phyloP scores from a whole-genome alignment of 2,888 invertebrate genomes.

The Vesta saturnalis region DNA sequence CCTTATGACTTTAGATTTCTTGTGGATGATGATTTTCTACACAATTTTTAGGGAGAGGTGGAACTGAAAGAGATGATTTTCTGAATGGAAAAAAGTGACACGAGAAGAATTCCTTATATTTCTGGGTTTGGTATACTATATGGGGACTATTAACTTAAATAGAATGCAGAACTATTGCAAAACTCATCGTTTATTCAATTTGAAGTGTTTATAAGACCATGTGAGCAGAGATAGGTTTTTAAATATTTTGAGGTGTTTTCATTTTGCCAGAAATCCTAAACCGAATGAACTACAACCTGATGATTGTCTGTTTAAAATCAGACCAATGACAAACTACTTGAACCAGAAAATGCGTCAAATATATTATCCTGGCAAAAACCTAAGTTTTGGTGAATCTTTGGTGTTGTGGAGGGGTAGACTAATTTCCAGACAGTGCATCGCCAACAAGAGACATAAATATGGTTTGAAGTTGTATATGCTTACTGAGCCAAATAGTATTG shows the following conservation, averaged over 20 bases:
- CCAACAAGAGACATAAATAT: slow-evolving; percentile 51
- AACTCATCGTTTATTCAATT: neutral
- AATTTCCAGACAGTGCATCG: slow-evolving; percentile 49
- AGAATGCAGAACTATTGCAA: slow-evolving; percentile 12
- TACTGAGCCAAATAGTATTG: slow-evolving; percentile 38
- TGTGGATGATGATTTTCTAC: too few species aligned
- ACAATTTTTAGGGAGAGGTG: too few species aligned
- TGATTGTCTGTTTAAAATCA: slow-evolving; percentile 44
- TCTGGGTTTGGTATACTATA: too few species aligned
- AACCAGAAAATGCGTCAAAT: slow-evolving; percentile 32
- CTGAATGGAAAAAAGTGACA: too few species aligned
- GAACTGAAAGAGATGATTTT: too few species aligned
- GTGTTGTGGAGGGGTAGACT: slow-evolving; percentile 52
- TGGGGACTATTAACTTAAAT: neutral
- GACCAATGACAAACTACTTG: slow-evolving; percentile 11
- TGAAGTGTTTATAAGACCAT: neutral
- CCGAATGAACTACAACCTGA: neutral
- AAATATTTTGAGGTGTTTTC: slow-evolving; percentile 10
- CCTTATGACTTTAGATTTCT: too few species aligned
- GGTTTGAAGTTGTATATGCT: slow-evolving; percentile 54
- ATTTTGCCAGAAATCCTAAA: slow-evolving; percentile 4
- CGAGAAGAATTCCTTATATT: too few species aligned
- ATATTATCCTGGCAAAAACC: slow-evolving; percentile 50
- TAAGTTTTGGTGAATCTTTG: slow-evolving; percentile 53
- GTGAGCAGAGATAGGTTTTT: slow-evolving; percentile 11